A percentile compares a stretch with the other conserved stretches of the same genome.
phyloP scores from a whole-genome alignment of 2,113 vertebrate genomes.

The Merops nubicus region DNA sequence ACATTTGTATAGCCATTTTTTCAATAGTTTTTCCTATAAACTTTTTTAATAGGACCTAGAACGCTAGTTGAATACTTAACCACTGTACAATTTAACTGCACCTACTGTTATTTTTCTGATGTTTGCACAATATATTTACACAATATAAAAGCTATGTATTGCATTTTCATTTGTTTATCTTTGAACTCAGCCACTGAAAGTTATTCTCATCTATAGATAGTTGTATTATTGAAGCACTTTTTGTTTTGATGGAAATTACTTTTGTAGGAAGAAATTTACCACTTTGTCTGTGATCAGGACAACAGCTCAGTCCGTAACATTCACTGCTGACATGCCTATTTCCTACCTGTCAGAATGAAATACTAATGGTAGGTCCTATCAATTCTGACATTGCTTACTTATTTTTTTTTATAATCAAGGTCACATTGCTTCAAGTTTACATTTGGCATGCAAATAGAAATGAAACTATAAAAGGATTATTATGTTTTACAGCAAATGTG shows the following conservation, averaged over 20 bases:
- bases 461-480: conserved; percentile 25
- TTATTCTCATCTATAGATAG: conserved; percentile 46
- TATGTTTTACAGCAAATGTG: conserved; percentile 1
- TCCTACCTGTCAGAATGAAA: conserved; percentile 79
- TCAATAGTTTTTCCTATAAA: not conserved
- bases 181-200: conserved; percentile 7
- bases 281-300: conserved; percentile 64
- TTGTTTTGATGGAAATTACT: conserved; percentile 75
- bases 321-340: conserved; percentile 75
- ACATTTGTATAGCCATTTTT: not conserved
- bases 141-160: not conserved
- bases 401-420: conserved; percentile 77
- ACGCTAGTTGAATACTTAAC: not conserved
- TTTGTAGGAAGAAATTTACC: conserved; percentile 68
- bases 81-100: not conserved
- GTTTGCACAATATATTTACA: too few relatives aligned
- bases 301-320: conserved; percentile 67
- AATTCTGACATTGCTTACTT: conserved; percentile 73
- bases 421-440: conserved; percentile 73
- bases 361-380: conserved; percentile 72
- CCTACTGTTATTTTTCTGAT: not conserved
- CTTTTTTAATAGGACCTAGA: not conserved
- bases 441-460: conserved; percentile 74
- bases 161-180: conserved; percentile 48
- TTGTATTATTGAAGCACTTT: conserved; percentile 67